Conservation (phyloP, 2,888 invertebrate genomes). For the Mesorhabditis sp. region DNA sequence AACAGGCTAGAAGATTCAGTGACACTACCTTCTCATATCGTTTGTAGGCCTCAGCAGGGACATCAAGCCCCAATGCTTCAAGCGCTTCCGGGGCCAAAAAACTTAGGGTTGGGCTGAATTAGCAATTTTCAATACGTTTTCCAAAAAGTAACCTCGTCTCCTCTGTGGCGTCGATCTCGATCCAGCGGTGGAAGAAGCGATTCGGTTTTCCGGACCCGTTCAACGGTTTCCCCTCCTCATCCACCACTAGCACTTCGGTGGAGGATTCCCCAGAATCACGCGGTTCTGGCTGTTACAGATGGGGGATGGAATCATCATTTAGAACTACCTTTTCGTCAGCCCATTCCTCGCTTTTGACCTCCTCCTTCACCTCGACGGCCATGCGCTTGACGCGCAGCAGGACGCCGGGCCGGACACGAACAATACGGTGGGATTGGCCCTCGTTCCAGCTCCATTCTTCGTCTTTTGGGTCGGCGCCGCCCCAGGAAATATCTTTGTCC, state of each 20-base stretch:
- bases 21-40: constrained; percentile 41
- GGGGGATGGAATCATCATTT: not conserved
- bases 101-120: constrained; percentile 43
- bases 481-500: too few species aligned
- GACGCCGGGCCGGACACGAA: not conserved
- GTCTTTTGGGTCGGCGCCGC: not conserved
- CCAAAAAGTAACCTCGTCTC: constrained; percentile 35
- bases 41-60: constrained; percentile 34
- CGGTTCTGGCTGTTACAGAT: constrained; percentile 2
- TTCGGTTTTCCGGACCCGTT: constrained; percentile 20
- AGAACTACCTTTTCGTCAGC: not conserved
- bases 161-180: constrained; percentile 47
- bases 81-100: constrained; percentile 36
- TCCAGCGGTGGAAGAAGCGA: constrained; percentile 31
- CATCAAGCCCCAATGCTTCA: constrained; percentile 30
- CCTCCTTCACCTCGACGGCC: constrained; percentile 5
- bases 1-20: not conserved
- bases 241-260: not conserved
- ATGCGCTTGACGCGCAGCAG: not conserved
- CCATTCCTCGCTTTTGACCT: constrained; percentile 4
- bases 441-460: not conserved
- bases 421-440: not conserved
- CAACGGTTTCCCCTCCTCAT: constrained; percentile 5
- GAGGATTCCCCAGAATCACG: not conserved
- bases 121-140: constrained; percentile 6